Evolutionary conservation across 2,797 vertebrate genomes (phyloP), one percentile per base, ranked within the genome.

Genomic region (Halcyon smyrnensis): DNA sequence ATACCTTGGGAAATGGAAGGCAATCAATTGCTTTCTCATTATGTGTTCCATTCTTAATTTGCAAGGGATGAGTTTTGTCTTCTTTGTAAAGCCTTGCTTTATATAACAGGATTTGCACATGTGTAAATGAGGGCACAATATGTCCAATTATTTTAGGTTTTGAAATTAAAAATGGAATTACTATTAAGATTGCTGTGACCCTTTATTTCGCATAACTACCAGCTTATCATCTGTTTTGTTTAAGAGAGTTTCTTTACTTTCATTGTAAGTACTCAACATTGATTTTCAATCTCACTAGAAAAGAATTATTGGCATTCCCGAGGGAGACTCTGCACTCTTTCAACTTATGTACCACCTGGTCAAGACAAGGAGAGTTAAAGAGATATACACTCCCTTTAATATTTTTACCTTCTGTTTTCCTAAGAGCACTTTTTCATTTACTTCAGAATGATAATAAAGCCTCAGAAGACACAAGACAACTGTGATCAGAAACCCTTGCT

Each of bases 11-110:
- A 94, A 92, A 83, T n/a, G n/a, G 48, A 83, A 84, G 39, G 17
- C n/a, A 90, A 94, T 12, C 11, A 57, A 74, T 89, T 84, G 87
- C 23, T 83, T 79, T 79, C 83, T 92, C 65, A 83, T 83, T 75
- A 80, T 32, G n/a, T 45, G 56, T 56, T 90, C 48, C 59, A 80
- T 75, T 94, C 84, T 78, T 89, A 89, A 92, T 93, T 94, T 91
- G 19, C 68, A 75, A 87, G 11, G 78, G 41, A 85, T 71, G 69
- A 84, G 30, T 74, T 94, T 86, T 89, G 57, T 70, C 62, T 69
- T 67, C 39, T 86, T 88, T 87, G 39, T 53, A 88, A 94, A 87
- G 18, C 57, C 37, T 91, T 75, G 17, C 27, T 78, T 62, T 84
- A 89, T 83, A 57, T 77, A 87, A 64, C 45, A 65, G 62, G 64